Evolutionary conservation across 1,140 invertebrate genomes (phyloP).

Genomic region (Ceratina japonica): DNA sequence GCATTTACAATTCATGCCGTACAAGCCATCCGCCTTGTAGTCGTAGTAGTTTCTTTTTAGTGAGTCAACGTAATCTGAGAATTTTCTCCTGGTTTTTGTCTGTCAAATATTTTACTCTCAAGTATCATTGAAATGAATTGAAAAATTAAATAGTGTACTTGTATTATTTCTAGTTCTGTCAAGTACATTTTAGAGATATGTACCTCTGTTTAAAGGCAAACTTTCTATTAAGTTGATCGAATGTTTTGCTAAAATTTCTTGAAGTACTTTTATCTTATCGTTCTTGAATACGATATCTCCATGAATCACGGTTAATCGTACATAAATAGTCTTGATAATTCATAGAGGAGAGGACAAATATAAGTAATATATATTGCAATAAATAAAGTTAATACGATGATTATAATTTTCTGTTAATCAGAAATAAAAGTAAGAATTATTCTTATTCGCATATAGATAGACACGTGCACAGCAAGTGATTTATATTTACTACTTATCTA

Average conservation of each 20-base stretch:
- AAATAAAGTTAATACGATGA: conserved; percentile 11
- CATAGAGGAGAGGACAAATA: not conserved
- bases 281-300: not conserved
- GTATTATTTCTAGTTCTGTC: too few relatives aligned
- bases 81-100: too few relatives aligned
- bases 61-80: not conserved
- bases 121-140: too few relatives aligned
- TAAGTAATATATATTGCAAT: conserved; percentile 24
- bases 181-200: too few relatives aligned
- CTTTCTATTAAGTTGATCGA: not conserved
- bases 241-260: conserved; percentile 6
- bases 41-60: not conserved
- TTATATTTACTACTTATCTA: conserved; percentile 6
- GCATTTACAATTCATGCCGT: conserved; percentile 14
- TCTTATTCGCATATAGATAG: not conserved
- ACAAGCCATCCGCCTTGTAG: not conserved
- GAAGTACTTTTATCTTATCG: too few relatives aligned
- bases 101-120: too few relatives aligned
- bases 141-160: too few relatives aligned
- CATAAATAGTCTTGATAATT: conserved; percentile 14
- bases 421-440: not conserved
- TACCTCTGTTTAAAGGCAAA: not conserved
- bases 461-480: not conserved
- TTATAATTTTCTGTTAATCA: conserved; percentile 13
- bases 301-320: not conserved